Evolutionary conservation across 2,888 invertebrate species (phyloP), one percentile per base, ranked within the genome.

Genomic region (Epiblema foenella): DNA sequence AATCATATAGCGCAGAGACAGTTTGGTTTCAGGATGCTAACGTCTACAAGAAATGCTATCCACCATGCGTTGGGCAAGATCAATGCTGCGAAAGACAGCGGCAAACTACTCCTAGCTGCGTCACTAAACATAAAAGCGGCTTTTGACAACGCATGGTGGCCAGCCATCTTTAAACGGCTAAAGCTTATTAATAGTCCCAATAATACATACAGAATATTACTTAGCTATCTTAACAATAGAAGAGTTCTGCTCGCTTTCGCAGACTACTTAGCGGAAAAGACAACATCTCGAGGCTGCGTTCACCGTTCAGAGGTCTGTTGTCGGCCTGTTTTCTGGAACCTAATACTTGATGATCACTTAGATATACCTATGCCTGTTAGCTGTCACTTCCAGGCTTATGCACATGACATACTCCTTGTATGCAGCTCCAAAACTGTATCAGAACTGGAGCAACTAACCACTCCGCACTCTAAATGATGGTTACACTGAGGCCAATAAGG

Each of bases 291-390:
- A 42, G 79, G 79, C 0, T 80, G 79, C 64, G 73, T 80, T 0
- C 79, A 81, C n/a, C n/a, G n/a, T n/a, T n/a, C n/a, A n/a, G 64
- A 80, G 80, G 0, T 79, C 79, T 0, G 65, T 72, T 0, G 73
- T 75, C 7, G 78, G 78, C 78, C 78, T 0, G 56, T 64, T 0
- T 24, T 79, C 0, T 79, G 80, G 80, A 80, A 80, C 59, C n/a
- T 79, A 0, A 72, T 79, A 0, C 51, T 81, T 0, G 78, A 82
- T 18, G 72, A 76, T 1, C 75, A 80, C 0, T 73, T 80, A 0
- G 24, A 73, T 0, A 33, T 46, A 3, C 4, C n/a, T 0, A 33
- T 75, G 0, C 75, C 75, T 0, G 5, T 1, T 0, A 76, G 74
- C 2, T 77, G 75, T 17, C 73, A 72, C 1, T 11, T 77, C 0